Base-by-base conservation (phyloP, 2,888 invertebrate species). In the Aspidapion aeneum region DNA sequence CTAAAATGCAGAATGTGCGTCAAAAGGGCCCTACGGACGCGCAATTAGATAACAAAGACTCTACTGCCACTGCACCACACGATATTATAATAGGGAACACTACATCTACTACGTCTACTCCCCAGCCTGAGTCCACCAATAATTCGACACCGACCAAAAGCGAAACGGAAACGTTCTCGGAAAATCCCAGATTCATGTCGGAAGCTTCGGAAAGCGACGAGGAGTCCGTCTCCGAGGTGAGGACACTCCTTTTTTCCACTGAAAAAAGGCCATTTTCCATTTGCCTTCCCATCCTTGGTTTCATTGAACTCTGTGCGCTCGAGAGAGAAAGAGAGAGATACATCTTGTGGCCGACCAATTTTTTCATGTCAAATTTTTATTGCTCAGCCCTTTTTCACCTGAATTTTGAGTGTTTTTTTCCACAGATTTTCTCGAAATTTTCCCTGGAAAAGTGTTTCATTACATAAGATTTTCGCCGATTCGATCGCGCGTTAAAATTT, bases 191-290 rank as follows among this genome's bases (percentile, higher is more conserved):
- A 85, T 92, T 89, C 87, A 93, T 93, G 86, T 91, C 93, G 82
- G 94, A 94, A 86, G 89, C 94, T 81, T 95, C 95, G 78, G 95
- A 94, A 85, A 95, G 94, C 82, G 96, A 96, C 82, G 95, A 95
- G 84, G 96, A 95, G 82, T 95, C 95, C 83, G 93, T 93, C 81
- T 95, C 94, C 78, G 95, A 95, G 93, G 95, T 96, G 89, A 87
- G 83, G 78, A 68, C 70, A 71, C 69, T 69, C 70, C 72, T 74
- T 71, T 68, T 66, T 58, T 69, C 7, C 5, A 52, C 52, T 12
- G 18, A 5, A 5, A 9, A 58, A 66, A 68, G 69, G n/a, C n/a
- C n/a, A n/a, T 70, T 54, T 69, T 71, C 70, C 60, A 68, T 70
- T 68, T 73, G 70, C 70, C 76, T 77, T 76, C 75, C 75, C 77